Base-by-base conservation (phyloP, 2,113 vertebrate genomes). In the Alexandromys fortis region DNA sequence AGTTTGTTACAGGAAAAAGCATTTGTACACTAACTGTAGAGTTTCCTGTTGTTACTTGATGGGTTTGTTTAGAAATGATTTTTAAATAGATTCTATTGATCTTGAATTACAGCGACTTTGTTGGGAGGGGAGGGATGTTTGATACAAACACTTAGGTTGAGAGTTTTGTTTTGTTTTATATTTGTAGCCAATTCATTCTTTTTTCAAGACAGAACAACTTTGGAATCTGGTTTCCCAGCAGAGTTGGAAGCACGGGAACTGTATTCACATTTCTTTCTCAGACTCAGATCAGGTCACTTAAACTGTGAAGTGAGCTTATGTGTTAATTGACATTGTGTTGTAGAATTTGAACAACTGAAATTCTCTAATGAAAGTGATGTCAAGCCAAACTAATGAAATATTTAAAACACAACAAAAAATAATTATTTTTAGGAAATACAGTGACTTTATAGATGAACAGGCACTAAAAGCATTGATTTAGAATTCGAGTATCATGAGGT, bases 21-120 rank as follows among this genome's bases (percentile, higher is more conserved):
- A 2, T 88, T 61, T 93, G 33, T 85, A 92, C n/a, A 72, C 11
- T 52, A 92, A 85, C 42, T 79, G 30, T 52, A 2, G 49, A 52
- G 49, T 92, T 95, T 94, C 86, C 91, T 96, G 75, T 93, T 87
- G n/a, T 95, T 96, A 83, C 63, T 93, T 96, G 55, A 67, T 94
- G 65, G 90, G 96, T 96, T 76, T 95, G 79, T 94, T 96, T 61
- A 77, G 83, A 94, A 93, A 96, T 79, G 63, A 82, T 58, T 70
- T 89, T 70, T 67, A 79, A 96, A 14, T 79, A 87, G 93, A 94
- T 81, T 90, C 22, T 49, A 35, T 82, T 95, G 79, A 93, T 55
- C 47, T 91, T 92, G 73, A 95, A 76, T 78, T 96, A 49, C 49
- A 92, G 28, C 92, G n/a, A 8, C 38, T 85, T 42, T 63, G 90